phyloP scores from a whole-genome alignment of 2,888 invertebrate genomes.

The Xanthia icteritia region DNA sequence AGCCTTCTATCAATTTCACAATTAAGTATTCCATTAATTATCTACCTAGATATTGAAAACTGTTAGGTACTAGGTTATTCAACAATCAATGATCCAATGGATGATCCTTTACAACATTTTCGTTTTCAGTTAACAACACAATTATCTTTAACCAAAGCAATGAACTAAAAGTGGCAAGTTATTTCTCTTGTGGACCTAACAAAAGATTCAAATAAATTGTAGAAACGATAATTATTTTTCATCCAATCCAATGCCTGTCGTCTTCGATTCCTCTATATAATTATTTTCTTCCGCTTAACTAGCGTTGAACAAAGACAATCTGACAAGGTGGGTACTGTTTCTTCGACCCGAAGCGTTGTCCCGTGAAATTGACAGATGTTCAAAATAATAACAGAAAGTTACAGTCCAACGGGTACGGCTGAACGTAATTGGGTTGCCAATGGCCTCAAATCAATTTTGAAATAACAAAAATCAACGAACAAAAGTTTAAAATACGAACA shows the following conservation, averaged over 20 bases:
- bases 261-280: slow-evolving; percentile 78
- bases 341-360: slow-evolving; percentile 77
- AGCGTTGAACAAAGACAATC: slow-evolving; percentile 80
- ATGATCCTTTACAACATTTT: background rate
- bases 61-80: background rate
- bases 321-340: slow-evolving; percentile 74
- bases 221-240: slow-evolving; percentile 69
- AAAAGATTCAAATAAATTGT: slow-evolving; percentile 55
- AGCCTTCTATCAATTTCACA: background rate
- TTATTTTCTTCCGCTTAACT: slow-evolving; percentile 86
- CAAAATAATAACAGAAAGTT: slow-evolving; percentile 82
- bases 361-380: slow-evolving; percentile 84
- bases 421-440: slow-evolving; percentile 73
- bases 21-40: background rate
- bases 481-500: slow-evolving; percentile 46
- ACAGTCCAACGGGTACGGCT: slow-evolving; percentile 73
- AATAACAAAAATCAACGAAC: slow-evolving; percentile 66
- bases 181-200: slow-evolving; percentile 26
- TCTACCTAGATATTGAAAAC: background rate
- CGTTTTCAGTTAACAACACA: background rate
- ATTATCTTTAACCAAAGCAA: slow-evolving; percentile 23
- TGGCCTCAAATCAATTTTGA: slow-evolving; percentile 73
- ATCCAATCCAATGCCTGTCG: slow-evolving; percentile 71
- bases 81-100: background rate
- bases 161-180: slow-evolving; percentile 24